Conservation (phyloP, 2,113 vertebrate genomes). For the Ptychochromis oligacanthus region DNA sequence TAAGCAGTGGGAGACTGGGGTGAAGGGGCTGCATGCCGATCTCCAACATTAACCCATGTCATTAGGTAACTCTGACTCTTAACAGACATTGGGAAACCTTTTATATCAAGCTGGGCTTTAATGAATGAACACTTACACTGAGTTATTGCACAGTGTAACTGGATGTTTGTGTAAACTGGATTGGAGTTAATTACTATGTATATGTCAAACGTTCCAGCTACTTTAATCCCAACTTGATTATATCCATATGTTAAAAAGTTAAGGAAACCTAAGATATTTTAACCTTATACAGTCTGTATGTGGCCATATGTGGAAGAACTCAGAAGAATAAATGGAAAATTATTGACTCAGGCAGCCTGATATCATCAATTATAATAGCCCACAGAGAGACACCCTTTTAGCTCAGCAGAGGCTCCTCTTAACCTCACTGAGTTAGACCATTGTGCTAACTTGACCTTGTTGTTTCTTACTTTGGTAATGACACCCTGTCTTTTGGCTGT, state of each 20-base stretch:
- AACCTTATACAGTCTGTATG: neutral
- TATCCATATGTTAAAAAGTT: neutral
- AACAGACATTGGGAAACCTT: neutral
- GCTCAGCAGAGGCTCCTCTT: constrained; percentile 48
- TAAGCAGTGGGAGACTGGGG: constrained; percentile 9
- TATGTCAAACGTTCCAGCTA: neutral
- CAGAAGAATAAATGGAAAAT: neutral
- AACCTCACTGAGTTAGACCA: constrained; percentile 49
- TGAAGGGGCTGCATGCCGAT: constrained; percentile 26
- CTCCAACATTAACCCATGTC: constrained; percentile 27
- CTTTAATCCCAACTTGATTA: neutral
- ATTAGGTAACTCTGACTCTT: constrained; percentile 14
- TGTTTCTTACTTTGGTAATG: constrained; percentile 45
- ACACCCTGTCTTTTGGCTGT: constrained; percentile 42
- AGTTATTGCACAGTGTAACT: neutral
- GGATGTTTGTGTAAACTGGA: no score
- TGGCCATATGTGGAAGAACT: neutral
- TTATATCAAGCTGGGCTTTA: neutral
- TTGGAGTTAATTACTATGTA: no score
- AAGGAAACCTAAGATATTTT: neutral
- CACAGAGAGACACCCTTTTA: neutral
- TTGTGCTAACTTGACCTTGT: constrained; percentile 76
- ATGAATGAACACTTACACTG: neutral
- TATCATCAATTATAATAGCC: constrained; percentile 16
- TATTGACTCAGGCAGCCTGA: neutral